Base-by-base conservation (phyloP, 92 coral and sea anemone genomes). In the Hydrozoanthus gracilis region DNA sequence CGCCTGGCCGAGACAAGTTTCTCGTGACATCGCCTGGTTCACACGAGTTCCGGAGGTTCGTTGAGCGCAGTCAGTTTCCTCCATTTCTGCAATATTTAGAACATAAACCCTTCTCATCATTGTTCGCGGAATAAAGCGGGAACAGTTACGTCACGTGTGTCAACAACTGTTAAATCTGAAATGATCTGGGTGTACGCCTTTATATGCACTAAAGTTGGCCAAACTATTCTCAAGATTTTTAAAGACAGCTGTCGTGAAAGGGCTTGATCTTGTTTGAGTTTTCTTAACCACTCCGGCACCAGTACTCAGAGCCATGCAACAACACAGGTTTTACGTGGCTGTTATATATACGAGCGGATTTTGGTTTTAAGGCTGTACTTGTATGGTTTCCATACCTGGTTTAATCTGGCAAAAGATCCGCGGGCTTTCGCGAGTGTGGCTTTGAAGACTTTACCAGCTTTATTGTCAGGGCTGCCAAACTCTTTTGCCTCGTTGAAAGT, bases 161-260 rank as follows among this genome's bases (percentile, higher is more conserved):
- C 39, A 27, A 27, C 39, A 27, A 27, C 39, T 27, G 39, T 27
- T 2, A 27, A 27, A 27, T 27, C 39, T 27, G 39, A 27, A 27
- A 27, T 27, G 39, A 27, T 27, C 0, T 27, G 39, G 39, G 39
- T 27, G 39, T 27, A 27, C 39, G 39, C 39, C 39, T 27, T 27
- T 27, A 27, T 27, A 27, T 27, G 39, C 39, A 27, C 39, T 27
- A 27, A 27, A 27, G 39, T 14, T 6, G 20, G 68, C 68, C 4
- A 62, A 62, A 62, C 14, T 62, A 62, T 62, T 62, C 17, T 62
- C 68, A 62, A 20, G 68, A 62, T 62, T 62, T 62, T 62, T 62
- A 14, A 16, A 62, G 17, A 20, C 39, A 27, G 39, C 68, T 62
- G 68, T 62, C 17, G 17, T 62, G 68, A 20, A 62, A 62, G 20